These are phyloP conservation scores for Stenolophus ochropezus DNA, from an alignment of 2,888 invertebrate genomes.

Conservation along the genomic window DNA sequence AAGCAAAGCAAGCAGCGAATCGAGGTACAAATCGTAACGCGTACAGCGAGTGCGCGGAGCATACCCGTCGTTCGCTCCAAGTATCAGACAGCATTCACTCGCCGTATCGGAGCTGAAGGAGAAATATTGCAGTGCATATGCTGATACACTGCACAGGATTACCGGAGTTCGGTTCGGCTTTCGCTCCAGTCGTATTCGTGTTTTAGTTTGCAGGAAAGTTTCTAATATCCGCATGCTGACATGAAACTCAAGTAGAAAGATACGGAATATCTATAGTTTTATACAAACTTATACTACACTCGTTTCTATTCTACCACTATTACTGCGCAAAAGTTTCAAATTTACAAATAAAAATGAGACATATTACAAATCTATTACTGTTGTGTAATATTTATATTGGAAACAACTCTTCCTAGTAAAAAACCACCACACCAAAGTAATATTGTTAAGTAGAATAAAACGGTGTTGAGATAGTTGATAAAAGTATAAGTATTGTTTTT, in stretches of 20 bases:
- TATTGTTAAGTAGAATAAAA: too few species aligned
- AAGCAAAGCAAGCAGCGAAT: neutral
- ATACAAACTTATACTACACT: neutral
- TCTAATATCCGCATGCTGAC: neutral
- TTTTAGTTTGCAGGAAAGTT: neutral
- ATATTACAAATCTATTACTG: too few species aligned
- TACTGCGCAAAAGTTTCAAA: too few species aligned
- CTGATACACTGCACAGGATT: neutral
- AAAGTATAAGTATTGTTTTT: too few species aligned
- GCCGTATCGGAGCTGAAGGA: neutral
- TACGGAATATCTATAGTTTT: neutral
- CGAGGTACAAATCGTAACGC: slow-evolving; percentile 24
- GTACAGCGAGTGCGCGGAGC: neutral
- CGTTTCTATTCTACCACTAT: neutral
- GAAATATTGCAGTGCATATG: neutral
- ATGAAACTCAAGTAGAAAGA: neutral
- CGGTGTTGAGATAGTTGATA: too few species aligned
- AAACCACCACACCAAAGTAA: too few species aligned
- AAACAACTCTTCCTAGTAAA: too few species aligned
- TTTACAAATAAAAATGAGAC: too few species aligned
- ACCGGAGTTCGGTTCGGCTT: neutral
- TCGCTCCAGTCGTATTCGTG: neutral
- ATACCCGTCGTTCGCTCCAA: neutral
- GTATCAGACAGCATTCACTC: slow-evolving; percentile 5
- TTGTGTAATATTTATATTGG: too few species aligned